Evolutionary conservation across 2,113 vertebrate genomes (phyloP).

Genomic region (Aramus guarauna): DNA sequence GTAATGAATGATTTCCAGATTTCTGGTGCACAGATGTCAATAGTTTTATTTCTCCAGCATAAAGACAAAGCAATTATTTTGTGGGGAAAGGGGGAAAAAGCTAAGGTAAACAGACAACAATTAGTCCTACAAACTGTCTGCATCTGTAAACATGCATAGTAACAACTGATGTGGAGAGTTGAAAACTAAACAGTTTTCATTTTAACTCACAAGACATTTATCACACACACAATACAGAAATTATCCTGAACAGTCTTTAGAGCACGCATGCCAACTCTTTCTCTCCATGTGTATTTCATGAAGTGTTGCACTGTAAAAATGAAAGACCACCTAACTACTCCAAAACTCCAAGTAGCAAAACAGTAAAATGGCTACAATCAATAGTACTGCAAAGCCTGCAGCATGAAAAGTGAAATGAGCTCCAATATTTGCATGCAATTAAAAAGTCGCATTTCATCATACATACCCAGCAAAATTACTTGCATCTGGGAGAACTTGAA

Average conservation of each 20-base stretch:
- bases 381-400: neutral
- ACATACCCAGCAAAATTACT: neutral
- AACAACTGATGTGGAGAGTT: neutral
- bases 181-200: neutral
- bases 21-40: slow-evolving; percentile 27
- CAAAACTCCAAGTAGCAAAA: neutral
- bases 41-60: neutral
- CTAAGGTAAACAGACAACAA: neutral
- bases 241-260: neutral
- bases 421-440: neutral
- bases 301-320: slow-evolving; percentile 14
- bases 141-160: neutral
- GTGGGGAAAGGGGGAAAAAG: neutral
- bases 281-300: neutral
- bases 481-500: neutral
- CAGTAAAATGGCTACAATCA: neutral
- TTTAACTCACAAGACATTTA: neutral
- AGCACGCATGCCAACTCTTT: neutral
- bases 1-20: slow-evolving; percentile 20
- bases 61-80: neutral
- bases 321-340: neutral
- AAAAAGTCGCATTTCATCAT: neutral
- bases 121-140: neutral
- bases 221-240: neutral
- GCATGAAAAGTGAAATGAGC: neutral